Evolutionary conservation across 1,140 invertebrate genomes (phyloP), one percentile per base, ranked within the genome.

Genomic region (Drosophila elegans): DNA sequence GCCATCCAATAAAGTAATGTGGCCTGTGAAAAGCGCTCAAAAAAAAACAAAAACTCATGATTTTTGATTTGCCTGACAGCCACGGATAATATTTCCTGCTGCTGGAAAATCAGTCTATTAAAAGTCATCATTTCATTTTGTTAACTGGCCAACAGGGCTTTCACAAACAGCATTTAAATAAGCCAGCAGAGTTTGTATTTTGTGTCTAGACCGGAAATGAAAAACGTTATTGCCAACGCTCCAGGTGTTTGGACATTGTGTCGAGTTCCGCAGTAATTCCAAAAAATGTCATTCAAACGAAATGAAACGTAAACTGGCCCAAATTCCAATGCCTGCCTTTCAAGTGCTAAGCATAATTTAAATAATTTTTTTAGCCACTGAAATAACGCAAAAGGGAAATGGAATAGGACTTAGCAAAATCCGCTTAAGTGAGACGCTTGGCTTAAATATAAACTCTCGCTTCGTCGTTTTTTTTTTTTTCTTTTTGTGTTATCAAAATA

Each of bases 191-290:
- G 36, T 52, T 34, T 32, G 46, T 57, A 60, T 51, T 73, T 46
- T 56, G 42, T 38, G 69, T 73, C 69, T 73, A 73, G 69, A 73
- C 69, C 69, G 69, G 69, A 73, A 73, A 73, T 73, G 54, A 52
- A 52, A 73, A 61, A 44, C 29, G 34, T 39, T 38, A 32, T 44
- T 39, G 39, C 66, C 12, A n/a, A 1, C 42, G 25, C 9, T 57
- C 27, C 68, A 57, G 67, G 66, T 72, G 63, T 44, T 16, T 27
- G 34, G 3, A 53, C 21, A 44, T 9, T 36, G n/a, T 5, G 11
- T 52, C n/a, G 48, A 55, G 11, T 54, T 38, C 25, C 11, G 4
- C 16, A 48, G 16, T 25, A 34, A 44, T 45, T 12, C 25, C 45
- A 6, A n/a, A 32, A 32, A 6, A 46, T 39, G 54, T 38, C 9